phyloP scores from a whole-genome alignment of 2,888 invertebrate species.

The Epinotia ramella region DNA sequence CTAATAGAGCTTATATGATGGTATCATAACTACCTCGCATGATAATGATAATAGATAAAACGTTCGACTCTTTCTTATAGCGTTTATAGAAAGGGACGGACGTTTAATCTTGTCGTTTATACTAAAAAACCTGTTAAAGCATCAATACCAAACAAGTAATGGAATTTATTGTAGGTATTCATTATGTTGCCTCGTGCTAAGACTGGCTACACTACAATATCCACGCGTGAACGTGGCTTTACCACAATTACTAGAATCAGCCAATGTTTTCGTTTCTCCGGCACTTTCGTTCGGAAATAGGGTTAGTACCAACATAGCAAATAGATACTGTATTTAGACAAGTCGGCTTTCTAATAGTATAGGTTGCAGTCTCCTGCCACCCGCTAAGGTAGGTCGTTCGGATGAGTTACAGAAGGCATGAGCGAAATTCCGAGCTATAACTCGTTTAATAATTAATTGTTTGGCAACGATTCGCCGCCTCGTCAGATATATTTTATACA shows the following conservation, averaged over 20 bases:
- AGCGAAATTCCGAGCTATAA: not conserved
- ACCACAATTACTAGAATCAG: constrained; percentile 38
- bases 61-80: too few relatives aligned
- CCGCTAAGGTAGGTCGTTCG: constrained; percentile 4
- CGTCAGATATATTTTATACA: not conserved
- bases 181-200: not conserved
- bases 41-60: too few relatives aligned
- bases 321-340: constrained; percentile 42
- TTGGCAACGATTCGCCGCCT: not conserved
- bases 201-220: not conserved
- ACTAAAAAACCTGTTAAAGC: too few relatives aligned
- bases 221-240: not conserved
- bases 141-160: too few relatives aligned
- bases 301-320: constrained; percentile 40
- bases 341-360: constrained; percentile 40
- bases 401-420: constrained; percentile 4
- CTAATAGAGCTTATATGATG: too few relatives aligned
- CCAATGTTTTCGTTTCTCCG: constrained; percentile 39
- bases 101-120: too few relatives aligned
- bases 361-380: constrained; percentile 21
- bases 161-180: too few relatives aligned
- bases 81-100: too few relatives aligned
- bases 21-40: too few relatives aligned
- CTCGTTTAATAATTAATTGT: not conserved
- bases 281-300: constrained; percentile 41